Evolutionary conservation across 2,113 vertebrate genomes (phyloP).

Genomic region (Periophthalmus modestus): DNA sequence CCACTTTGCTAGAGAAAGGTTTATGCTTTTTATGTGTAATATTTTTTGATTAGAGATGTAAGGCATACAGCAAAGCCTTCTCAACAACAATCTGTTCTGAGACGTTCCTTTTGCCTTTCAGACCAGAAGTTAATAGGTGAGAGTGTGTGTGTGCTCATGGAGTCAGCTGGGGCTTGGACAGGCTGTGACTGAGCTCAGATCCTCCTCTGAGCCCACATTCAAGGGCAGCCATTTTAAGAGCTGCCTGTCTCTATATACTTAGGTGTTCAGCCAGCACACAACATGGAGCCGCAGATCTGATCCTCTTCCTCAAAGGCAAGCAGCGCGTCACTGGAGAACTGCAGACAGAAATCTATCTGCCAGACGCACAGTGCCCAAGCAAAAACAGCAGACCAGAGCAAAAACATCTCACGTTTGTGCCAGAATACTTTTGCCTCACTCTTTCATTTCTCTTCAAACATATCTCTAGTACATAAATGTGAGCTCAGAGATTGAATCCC

Average conservation of each 20-base stretch:
- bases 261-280: constrained; percentile 84
- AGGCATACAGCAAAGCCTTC: constrained; percentile 29
- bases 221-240: constrained; percentile 97
- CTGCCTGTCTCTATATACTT: constrained; percentile 71
- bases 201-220: constrained; percentile 85
- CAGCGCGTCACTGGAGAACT: constrained; percentile 77
- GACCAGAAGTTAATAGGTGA: constrained; percentile 85
- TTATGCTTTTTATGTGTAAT: background rate
- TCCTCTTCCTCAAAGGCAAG: constrained; percentile 79
- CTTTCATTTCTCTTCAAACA: constrained; percentile 61
- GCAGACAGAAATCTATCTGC: constrained; percentile 81
- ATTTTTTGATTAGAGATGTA: constrained; percentile 11
- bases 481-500: constrained; percentile 16
- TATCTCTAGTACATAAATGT: constrained; percentile 50
- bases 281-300: constrained; percentile 93
- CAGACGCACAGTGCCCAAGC: constrained; percentile 74
- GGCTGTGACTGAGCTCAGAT: constrained; percentile 89
- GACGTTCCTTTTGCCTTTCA: constrained; percentile 68
- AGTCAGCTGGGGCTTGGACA: constrained; percentile 87
- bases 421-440: constrained; percentile 47
- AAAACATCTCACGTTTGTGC: constrained; percentile 60
- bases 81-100: constrained; percentile 78
- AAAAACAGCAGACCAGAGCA: constrained; percentile 70
- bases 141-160: constrained; percentile 89
- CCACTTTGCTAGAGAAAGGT: constrained; percentile 65